Base-by-base conservation (phyloP, 2,888 invertebrate species). In the Ephialtes manifestator region DNA sequence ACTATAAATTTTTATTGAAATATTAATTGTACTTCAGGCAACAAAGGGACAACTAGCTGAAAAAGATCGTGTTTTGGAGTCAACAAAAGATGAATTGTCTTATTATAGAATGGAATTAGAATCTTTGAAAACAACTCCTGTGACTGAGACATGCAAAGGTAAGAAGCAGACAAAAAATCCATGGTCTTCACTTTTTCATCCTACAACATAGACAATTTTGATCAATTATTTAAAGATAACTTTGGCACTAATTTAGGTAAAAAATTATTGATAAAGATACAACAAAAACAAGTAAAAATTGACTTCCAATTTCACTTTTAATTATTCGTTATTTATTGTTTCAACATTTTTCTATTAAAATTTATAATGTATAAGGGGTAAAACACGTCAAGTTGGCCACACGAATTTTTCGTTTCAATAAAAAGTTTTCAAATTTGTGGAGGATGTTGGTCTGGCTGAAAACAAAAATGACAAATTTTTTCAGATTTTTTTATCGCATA, bases 101-200 rank as follows among this genome's bases (percentile, higher is more conserved):
- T 18, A 86, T 4, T 89, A 86, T 71, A 90, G 89, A 63, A 71
- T 84, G 7, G 92, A 92, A 82, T 76, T 90, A 39, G 86, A 89
- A 68, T 63, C 86, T 5, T 43, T 89, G 15, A 90, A 90, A 87
- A 70, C 67, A 18, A 72, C 71, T 55, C 89, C 92, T 46, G 81
- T 84, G 8, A 85, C 72, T 13, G 87, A 88, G 65, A 81, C 51
- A 0, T 72, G 55, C 5, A 93, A 92, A 89, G 93, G 93, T 88
- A 78, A 46, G 28, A 4, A 58, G 11, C 7, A 18, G 7, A 5
- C n/a, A 46, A 13, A 4, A 68, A 48, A 60, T 48, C 7, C n/a
- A 4, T 24, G n/a, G 5, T 24, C 20, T 28, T 53, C 20, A 28
- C 10, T n/a, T 74, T n/a, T 24, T 20, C 8, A 4, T 11, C 4